These are phyloP conservation scores for Buphagus erythrorhynchus DNA, from an alignment of 2,797 vertebrate genomes.

Conservation along the genomic window DNA sequence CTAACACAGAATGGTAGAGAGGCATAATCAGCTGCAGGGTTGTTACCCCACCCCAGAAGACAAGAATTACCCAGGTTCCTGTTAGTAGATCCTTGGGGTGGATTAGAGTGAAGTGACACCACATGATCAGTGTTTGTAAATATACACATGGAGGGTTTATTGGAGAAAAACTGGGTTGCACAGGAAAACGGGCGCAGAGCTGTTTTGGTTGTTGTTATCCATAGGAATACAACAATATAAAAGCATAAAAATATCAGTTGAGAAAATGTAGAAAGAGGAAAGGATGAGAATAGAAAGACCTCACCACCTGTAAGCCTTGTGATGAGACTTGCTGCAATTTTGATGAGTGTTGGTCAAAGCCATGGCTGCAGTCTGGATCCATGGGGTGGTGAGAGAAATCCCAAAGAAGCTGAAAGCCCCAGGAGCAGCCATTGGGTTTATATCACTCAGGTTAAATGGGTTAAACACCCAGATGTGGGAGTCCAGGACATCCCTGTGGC, in stretches of 20 bases:
- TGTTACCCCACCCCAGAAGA: not conserved
- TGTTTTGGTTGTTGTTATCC: not conserved
- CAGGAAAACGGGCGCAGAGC: fast-evolving
- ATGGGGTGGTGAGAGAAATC: not conserved
- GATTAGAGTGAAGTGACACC: not conserved
- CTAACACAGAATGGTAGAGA: not conserved
- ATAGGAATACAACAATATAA: fast-evolving
- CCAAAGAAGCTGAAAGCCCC: not conserved
- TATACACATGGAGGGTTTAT: fast-evolving
- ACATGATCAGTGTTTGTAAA: not conserved
- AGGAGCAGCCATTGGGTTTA: fast-evolving
- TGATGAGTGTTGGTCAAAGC: not conserved
- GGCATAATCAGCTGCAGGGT: not conserved
- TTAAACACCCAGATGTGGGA: fast-evolving
- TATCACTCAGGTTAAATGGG: not conserved
- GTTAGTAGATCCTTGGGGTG: not conserved
- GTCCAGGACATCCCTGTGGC: too few species aligned
- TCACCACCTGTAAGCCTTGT: not conserved
- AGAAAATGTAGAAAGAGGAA: not conserved
- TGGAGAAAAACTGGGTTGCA: not conserved
- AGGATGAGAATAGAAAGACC: not conserved
- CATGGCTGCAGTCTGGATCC: not conserved
- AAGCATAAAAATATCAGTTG: not conserved
- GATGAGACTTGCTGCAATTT: fast-evolving
- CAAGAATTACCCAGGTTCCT: not conserved